Conservation (phyloP, 2,113 vertebrate genomes). For the Cromileptes altivelis region DNA sequence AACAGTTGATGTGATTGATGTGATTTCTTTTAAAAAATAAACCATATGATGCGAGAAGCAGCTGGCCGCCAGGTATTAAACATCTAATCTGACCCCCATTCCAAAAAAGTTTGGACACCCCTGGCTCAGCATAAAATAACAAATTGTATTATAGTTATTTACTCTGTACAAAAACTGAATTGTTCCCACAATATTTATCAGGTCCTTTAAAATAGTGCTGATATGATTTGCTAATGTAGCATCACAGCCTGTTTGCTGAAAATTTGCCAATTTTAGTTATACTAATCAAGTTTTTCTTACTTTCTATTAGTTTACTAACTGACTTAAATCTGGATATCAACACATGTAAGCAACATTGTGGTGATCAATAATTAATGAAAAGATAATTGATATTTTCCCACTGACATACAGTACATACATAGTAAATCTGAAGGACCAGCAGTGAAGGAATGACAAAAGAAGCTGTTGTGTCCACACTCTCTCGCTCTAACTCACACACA, state of each 20-base stretch:
- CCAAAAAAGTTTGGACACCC: no score
- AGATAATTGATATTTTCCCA: neutral
- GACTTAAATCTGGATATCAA: neutral
- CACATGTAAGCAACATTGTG: neutral
- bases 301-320: neutral
- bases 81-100: no score
- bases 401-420: neutral
- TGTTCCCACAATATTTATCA: no score
- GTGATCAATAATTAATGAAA: neutral
- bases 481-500: neutral
- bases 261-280: neutral
- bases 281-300: neutral
- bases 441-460: conserved; percentile 12
- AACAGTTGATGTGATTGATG: no score
- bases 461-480: neutral
- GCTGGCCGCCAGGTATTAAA: no score
- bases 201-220: neutral
- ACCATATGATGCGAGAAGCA: no score
- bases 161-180: no score
- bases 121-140: no score
- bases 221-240: neutral
- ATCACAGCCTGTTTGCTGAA: neutral
- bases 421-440: neutral
- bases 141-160: no score
- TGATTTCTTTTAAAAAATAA: no score